Conservation (phyloP, 1,140 invertebrate species). For the Solen grandis region DNA sequence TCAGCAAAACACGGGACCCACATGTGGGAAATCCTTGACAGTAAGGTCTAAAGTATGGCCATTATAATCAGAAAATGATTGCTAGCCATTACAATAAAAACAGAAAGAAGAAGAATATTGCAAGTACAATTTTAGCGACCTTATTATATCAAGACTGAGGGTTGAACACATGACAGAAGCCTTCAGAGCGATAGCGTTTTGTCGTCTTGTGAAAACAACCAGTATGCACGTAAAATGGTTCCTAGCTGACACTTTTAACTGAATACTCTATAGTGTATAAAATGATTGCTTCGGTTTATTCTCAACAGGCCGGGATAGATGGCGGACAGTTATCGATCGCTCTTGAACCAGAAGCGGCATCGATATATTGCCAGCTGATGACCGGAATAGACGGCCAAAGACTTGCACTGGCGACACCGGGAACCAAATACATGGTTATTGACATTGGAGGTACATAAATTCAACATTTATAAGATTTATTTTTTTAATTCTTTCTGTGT, state of each 20-base stretch:
- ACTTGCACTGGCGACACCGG: slow-evolving; percentile 42
- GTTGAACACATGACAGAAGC: neutral
- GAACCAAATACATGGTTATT: slow-evolving; percentile 53
- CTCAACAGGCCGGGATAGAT: slow-evolving; percentile 48
- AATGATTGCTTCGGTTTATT: neutral
- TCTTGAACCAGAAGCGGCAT: slow-evolving; percentile 47
- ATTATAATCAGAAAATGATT: no score
- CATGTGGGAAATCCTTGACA: no score
- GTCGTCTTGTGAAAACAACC: neutral
- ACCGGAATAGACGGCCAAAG: slow-evolving; percentile 27
- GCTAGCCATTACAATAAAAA: no score
- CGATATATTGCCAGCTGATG: slow-evolving; percentile 44
- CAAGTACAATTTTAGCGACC: no score
- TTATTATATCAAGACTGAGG: neutral
- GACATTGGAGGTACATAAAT: slow-evolving; percentile 49
- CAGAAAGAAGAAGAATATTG: no score
- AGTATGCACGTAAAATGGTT: neutral
- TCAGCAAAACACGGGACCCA: no score
- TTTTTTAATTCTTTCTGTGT: neutral
- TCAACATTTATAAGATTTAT: neutral
- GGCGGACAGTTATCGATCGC: slow-evolving; percentile 44
- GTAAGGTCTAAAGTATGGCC: no score
- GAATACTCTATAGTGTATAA: neutral
- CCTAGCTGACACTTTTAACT: neutral
- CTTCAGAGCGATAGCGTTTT: neutral